Evolutionary conservation across 2,888 invertebrate species (phyloP).

Genomic region (Galerucella calmariensis): DNA sequence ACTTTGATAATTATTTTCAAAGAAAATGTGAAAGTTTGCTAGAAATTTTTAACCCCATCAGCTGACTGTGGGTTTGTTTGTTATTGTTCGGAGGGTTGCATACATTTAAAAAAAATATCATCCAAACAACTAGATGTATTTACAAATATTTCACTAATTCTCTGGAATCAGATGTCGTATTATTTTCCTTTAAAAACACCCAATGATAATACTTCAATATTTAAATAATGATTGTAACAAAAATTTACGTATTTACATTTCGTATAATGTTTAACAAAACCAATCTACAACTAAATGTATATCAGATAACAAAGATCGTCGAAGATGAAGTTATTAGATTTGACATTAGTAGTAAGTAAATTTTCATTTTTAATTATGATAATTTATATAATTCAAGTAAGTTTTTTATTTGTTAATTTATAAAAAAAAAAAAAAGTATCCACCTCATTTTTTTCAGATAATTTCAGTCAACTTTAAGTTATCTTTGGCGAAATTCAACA

Average conservation of each 20-base stretch:
- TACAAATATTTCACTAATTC: not conserved
- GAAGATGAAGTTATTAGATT: constrained; percentile 14
- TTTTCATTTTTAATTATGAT: not conserved
- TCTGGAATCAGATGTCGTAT: not conserved
- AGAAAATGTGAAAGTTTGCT: too few species aligned
- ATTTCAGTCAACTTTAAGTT: not conserved
- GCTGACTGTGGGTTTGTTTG: too few species aligned
- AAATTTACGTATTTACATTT: not conserved
- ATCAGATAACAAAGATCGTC: not conserved
- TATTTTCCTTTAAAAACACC: not conserved
- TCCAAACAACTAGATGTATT: not conserved
- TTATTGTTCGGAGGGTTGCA: too few species aligned
- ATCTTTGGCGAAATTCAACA: not conserved
- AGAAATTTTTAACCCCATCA: too few species aligned
- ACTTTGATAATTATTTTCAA: too few species aligned
- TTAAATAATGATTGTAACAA: not conserved
- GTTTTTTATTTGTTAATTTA: too few species aligned
- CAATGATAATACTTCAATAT: not conserved
- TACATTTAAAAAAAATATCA: too few species aligned
- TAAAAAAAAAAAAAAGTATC: too few species aligned
- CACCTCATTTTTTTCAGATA: not conserved
- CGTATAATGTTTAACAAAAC: too few species aligned
- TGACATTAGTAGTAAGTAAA: constrained; percentile 10
- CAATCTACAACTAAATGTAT: not conserved
- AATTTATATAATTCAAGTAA: constrained; percentile 2